Conservation (phyloP, 2,113 vertebrate species). For the Gopherus flavomarginatus region DNA sequence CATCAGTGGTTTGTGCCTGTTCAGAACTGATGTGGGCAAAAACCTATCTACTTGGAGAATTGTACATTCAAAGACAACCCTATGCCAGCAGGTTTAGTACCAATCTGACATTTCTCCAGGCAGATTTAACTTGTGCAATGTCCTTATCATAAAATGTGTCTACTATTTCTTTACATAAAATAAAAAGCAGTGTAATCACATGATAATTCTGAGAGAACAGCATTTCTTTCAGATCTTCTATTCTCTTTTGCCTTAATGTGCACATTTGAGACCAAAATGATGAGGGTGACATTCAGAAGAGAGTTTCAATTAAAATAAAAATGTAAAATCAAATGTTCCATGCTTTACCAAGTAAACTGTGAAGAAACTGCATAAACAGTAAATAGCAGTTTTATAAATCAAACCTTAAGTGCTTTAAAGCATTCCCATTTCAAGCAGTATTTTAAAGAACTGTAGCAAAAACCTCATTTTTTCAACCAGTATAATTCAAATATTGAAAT, state of each 20-base stretch:
- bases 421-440: slow-evolving; percentile 26
- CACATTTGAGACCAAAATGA: slow-evolving; percentile 33
- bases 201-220: not conserved
- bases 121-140: not conserved
- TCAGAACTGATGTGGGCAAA: not conserved
- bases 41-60: not conserved
- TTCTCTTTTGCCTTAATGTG: slow-evolving; percentile 12
- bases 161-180: slow-evolving; percentile 50
- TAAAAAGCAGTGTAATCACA: not conserved
- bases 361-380: slow-evolving; percentile 20
- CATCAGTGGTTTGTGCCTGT: not conserved
- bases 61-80: not conserved
- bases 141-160: not conserved
- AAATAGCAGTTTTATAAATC: slow-evolving; percentile 63
- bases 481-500: slow-evolving; percentile 54
- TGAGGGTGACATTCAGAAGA: slow-evolving; percentile 29
- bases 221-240: slow-evolving; percentile 27
- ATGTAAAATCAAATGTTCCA: slow-evolving; percentile 31
- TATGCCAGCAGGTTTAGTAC: not conserved
- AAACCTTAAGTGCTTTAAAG: slow-evolving; percentile 46
- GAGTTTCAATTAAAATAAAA: slow-evolving; percentile 36
- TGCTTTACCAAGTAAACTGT: slow-evolving; percentile 38
- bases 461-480: slow-evolving; percentile 24
- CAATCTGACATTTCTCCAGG: not conserved
- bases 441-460: slow-evolving; percentile 40